Conservation (phyloP, 1,140 invertebrate genomes). For the Dendroctonus valens region DNA sequence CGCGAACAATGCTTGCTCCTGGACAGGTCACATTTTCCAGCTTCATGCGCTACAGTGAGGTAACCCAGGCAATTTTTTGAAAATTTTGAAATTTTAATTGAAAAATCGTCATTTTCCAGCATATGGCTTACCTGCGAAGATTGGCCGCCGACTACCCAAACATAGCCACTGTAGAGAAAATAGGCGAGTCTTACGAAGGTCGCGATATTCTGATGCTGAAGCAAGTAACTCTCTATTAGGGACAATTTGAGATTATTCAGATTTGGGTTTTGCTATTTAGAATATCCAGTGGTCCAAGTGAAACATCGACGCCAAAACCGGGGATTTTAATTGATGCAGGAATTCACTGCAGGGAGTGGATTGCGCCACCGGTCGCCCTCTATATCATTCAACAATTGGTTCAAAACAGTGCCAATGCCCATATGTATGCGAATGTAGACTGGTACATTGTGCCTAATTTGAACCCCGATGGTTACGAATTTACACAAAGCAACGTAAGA, state of each 20-base stretch:
- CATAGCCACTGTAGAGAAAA: slow-evolving; percentile 50
- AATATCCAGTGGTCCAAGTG: slow-evolving; percentile 32
- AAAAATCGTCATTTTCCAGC: slow-evolving; percentile 46
- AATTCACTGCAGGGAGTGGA: slow-evolving; percentile 69
- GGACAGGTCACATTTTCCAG: slow-evolving; percentile 6
- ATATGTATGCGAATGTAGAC: slow-evolving; percentile 55
- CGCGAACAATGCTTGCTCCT: background rate
- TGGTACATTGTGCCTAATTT: slow-evolving; percentile 69
- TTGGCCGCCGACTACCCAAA: slow-evolving; percentile 52
- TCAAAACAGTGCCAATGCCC: slow-evolving; percentile 48
- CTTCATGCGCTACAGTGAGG: slow-evolving; percentile 14
- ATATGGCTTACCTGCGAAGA: slow-evolving; percentile 51
- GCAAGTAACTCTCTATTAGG: slow-evolving; percentile 1
- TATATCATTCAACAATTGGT: slow-evolving; percentile 63
- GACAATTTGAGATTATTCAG: background rate
- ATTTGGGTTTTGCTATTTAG: slow-evolving; percentile 1
- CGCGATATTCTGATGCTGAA: slow-evolving; percentile 45
- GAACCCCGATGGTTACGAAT: slow-evolving; percentile 75
- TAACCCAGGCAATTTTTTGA: background rate
- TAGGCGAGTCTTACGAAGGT: slow-evolving; percentile 63
- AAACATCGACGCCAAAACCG: slow-evolving; percentile 58
- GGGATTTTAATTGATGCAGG: slow-evolving; percentile 65
- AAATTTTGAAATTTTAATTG: slow-evolving; percentile 1
- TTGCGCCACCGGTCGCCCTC: slow-evolving; percentile 62
- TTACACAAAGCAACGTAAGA: slow-evolving; percentile 50